These are phyloP conservation scores for Balanococcus diminutus DNA, from an alignment of 2,888 invertebrate genomes.

Conservation along the genomic window DNA sequence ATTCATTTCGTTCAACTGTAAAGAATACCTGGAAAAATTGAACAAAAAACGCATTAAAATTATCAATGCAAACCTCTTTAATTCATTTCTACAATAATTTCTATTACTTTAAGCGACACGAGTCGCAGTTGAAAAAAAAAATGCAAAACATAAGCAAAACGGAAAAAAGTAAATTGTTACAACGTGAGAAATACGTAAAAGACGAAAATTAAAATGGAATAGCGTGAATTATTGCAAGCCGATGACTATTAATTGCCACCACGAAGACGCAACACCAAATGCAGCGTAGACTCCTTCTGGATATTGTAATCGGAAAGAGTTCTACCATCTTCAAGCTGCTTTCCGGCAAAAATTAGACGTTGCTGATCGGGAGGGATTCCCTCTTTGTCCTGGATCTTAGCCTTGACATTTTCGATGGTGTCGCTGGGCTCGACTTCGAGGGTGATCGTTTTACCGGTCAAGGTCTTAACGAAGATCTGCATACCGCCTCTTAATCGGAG, in stretches of 20 bases:
- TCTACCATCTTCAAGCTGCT: constrained; percentile 73
- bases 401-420: constrained; percentile 67
- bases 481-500: constrained; percentile 64
- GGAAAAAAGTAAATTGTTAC: not conserved
- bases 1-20: not conserved
- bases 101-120: not conserved
- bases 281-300: constrained; percentile 67
- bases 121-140: not conserved
- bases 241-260: constrained; percentile 27
- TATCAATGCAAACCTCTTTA: constrained; percentile 25
- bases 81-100: constrained; percentile 45
- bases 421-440: constrained; percentile 63
- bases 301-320: constrained; percentile 72
- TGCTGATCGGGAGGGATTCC: constrained; percentile 70
- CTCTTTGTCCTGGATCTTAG: constrained; percentile 67
- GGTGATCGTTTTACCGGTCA: constrained; percentile 64
- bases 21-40: not conserved
- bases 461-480: constrained; percentile 66
- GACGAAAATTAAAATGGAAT: constrained; percentile 23
- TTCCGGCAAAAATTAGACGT: constrained; percentile 71
- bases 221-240: not conserved
- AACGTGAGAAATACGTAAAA: not conserved
- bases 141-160: not conserved
- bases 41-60: not conserved
- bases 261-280: constrained; percentile 43